Conservation (phyloP, 2,113 vertebrate genomes). For the Hystrix cristata region DNA sequence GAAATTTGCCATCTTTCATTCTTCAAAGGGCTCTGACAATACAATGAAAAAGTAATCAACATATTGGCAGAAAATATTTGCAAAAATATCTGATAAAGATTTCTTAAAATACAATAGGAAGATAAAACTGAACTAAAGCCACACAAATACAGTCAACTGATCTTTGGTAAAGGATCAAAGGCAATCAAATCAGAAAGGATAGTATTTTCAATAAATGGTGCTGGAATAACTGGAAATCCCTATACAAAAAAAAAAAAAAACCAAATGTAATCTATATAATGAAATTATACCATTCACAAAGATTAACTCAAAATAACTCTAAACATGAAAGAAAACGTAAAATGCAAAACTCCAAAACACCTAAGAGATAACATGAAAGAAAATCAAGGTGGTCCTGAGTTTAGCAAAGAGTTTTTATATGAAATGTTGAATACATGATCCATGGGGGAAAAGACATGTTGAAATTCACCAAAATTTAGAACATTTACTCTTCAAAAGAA, state of each 20-base stretch:
- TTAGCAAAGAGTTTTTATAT: background rate
- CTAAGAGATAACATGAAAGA: background rate
- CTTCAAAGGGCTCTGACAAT: background rate
- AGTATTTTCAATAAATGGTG: background rate
- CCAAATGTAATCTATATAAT: background rate
- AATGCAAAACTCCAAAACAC: background rate
- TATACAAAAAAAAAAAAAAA: background rate
- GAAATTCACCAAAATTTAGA: background rate
- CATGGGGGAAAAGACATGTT: background rate
- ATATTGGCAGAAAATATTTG: background rate
- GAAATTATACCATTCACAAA: background rate
- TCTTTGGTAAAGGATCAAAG: background rate
- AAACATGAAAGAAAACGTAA: background rate
- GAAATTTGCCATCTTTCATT: background rate
- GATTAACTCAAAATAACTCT: background rate
- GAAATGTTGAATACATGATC: background rate
- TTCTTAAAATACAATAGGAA: background rate
- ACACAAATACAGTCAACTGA: background rate
- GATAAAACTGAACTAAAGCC: background rate
- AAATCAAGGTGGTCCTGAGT: background rate
- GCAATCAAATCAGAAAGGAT: background rate
- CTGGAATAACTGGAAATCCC: background rate
- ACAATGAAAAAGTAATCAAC: background rate
- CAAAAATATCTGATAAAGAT: background rate
- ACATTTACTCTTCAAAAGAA: background rate